Base-by-base conservation (phyloP, 2,797 vertebrate genomes). In the Pipistrellus pygmaeus region DNA sequence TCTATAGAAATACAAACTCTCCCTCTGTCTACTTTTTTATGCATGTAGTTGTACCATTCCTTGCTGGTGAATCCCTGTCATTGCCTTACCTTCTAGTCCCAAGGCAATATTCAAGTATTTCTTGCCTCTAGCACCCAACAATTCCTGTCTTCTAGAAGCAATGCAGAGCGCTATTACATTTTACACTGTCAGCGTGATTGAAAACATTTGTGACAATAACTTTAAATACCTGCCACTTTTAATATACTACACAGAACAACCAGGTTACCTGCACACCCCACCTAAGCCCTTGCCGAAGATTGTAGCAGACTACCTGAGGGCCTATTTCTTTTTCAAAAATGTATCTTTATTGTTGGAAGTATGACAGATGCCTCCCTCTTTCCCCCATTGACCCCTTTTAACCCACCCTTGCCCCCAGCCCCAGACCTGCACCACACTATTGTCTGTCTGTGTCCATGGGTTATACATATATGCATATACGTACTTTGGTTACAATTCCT, bases 161-260 rank as follows among this genome's bases (percentile, higher is more conserved):
- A 80, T 20, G 4, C 17, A 17, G 7, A 87, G 38, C 6, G 3
- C 20, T 46, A 55, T 71, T 82, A 57, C 8, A 62, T 82, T 82
- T 89, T 11, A 80, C 5, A 69, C 5, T 11, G 8, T 85, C 44
- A 83, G 30, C 32, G 23, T n/a, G 15, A 71, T 2, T 80, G 20
- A 93, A 91, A 95, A 83, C 32, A 90, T 71, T 13, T 85, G n/a
- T 72, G n/a, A 71, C 53, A 71, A 38, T 32, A 46, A 53, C 53
- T 38, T 78, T 51, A 91, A 87, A 76, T 44, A 38, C 20, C 11
- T 71, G 30, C 10, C 35, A 64, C 66, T 81, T 84, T 44, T 93
- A 86, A 46, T 21, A 73, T 44, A 30, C 20, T n/a, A 35, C 20
- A 44, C 21, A 75, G 44, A 78, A 13, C 5, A 69, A 69, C 69